These are phyloP conservation scores for Campoplex capitator DNA, from an alignment of 2,888 invertebrate species.

Conservation along the genomic window DNA sequence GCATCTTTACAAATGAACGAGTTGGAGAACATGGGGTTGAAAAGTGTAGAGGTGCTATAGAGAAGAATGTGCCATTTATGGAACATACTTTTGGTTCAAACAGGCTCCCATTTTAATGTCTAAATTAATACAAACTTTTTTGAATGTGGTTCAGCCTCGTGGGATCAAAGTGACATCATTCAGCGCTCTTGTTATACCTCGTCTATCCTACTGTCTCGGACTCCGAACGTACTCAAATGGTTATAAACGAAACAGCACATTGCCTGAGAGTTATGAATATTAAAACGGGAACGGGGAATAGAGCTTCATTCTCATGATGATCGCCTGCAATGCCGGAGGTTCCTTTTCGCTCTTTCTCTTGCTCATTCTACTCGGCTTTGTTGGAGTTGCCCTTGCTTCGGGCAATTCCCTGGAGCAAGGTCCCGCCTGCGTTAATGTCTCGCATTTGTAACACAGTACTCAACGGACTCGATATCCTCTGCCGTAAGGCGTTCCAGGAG, in stretches of 20 bases:
- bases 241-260: constrained; percentile 52
- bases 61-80: background rate
- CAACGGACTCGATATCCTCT: constrained; percentile 42
- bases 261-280: constrained; percentile 74
- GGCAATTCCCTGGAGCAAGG: constrained; percentile 72
- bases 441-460: constrained; percentile 69
- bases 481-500: constrained; percentile 40
- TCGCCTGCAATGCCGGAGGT: constrained; percentile 59
- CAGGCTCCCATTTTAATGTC: constrained; percentile 36
- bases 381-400: constrained; percentile 33
- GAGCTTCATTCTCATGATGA: constrained; percentile 73
- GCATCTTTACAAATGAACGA: background rate
- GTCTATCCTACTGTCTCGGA: constrained; percentile 10
- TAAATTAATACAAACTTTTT: constrained; percentile 63
- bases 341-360: constrained; percentile 28
- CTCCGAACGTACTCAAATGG: constrained; percentile 36
- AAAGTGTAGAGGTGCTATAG: background rate
- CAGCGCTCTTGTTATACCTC: constrained; percentile 24
- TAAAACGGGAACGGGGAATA: constrained; percentile 71
- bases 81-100: background rate
- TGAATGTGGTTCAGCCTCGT: constrained; percentile 62
- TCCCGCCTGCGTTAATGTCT: constrained; percentile 71
- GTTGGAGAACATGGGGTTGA: background rate
- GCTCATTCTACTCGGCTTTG: constrained; percentile 35
- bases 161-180: constrained; percentile 64